Percentiles rank a stretch among this genome's conserved stretches.
phyloP scores from a whole-genome alignment of 2,888 invertebrate genomes.

The Anaspis maculata region DNA sequence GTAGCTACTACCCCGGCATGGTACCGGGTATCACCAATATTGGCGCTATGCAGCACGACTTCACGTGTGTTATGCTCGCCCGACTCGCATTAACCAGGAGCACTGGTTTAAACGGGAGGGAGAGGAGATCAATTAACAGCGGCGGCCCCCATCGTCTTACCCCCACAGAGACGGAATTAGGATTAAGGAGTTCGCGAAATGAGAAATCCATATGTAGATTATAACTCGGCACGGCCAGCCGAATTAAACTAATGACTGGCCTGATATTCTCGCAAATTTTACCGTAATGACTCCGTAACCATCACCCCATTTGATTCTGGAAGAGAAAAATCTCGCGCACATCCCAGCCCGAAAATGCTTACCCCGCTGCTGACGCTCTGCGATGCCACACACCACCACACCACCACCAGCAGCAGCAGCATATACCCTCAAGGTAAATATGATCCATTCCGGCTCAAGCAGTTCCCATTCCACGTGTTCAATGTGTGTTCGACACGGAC shows the following conservation, averaged over 20 bases:
- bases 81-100: slow-evolving; percentile 24
- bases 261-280: slow-evolving; percentile 1
- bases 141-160: slow-evolving; percentile 27
- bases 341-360: too few relatives aligned
- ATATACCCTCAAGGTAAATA: too few relatives aligned
- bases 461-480: too few relatives aligned
- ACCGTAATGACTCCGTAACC: not conserved
- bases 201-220: slow-evolving; percentile 39
- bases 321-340: too few relatives aligned
- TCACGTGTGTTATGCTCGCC: slow-evolving; percentile 30
- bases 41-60: slow-evolving; percentile 38
- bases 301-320: too few relatives aligned
- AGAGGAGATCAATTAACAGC: slow-evolving; percentile 39
- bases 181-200: slow-evolving; percentile 36
- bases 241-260: slow-evolving; percentile 22
- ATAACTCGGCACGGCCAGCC: slow-evolving; percentile 25
- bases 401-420: too few relatives aligned
- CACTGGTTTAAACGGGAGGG: slow-evolving; percentile 27
- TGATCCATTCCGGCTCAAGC: too few relatives aligned
- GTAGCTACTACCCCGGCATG: slow-evolving; percentile 28
- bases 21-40: slow-evolving; percentile 42
- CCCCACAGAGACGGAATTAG: slow-evolving; percentile 30
- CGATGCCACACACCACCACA: too few relatives aligned
- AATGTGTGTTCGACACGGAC: slow-evolving; percentile 29
- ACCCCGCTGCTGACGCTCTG: too few relatives aligned